phyloP scores from a whole-genome alignment of 2,797 vertebrate species.

The Halcyon leucocephala region DNA sequence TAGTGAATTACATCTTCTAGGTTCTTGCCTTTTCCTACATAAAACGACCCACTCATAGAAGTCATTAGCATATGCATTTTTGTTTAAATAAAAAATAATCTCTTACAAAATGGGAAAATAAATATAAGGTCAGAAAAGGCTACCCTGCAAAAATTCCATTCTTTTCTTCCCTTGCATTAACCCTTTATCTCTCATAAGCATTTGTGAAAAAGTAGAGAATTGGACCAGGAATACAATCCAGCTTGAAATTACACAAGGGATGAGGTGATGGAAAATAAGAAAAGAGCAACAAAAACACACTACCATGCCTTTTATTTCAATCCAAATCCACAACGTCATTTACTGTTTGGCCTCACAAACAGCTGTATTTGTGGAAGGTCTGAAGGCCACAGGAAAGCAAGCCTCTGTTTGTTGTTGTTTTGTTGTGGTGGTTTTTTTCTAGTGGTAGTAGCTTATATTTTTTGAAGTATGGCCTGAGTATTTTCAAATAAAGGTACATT shows the following conservation, averaged over 20 bases:
- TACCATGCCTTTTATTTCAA: background rate
- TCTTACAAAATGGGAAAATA: background rate
- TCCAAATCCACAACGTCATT: background rate
- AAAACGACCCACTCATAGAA: background rate
- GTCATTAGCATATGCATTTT: background rate
- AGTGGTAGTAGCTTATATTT: background rate
- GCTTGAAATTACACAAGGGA: background rate
- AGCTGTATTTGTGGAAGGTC: background rate
- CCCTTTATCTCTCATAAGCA: background rate
- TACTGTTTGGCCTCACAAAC: background rate
- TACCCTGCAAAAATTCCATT: background rate
- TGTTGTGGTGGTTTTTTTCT: too few species aligned
- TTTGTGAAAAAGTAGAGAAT: background rate
- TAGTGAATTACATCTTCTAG: background rate
- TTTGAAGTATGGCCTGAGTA: background rate
- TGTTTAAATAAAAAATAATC: background rate
- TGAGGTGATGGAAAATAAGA: background rate
- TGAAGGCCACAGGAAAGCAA: background rate
- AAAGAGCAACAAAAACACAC: background rate
- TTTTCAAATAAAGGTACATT: background rate
- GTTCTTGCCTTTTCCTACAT: background rate
- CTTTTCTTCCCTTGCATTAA: background rate
- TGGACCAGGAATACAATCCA: background rate
- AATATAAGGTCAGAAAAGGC: background rate
- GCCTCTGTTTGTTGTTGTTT: too few species aligned